Base-by-base conservation (phyloP, 1,140 invertebrate species). In the Melanaphis sacchari region DNA sequence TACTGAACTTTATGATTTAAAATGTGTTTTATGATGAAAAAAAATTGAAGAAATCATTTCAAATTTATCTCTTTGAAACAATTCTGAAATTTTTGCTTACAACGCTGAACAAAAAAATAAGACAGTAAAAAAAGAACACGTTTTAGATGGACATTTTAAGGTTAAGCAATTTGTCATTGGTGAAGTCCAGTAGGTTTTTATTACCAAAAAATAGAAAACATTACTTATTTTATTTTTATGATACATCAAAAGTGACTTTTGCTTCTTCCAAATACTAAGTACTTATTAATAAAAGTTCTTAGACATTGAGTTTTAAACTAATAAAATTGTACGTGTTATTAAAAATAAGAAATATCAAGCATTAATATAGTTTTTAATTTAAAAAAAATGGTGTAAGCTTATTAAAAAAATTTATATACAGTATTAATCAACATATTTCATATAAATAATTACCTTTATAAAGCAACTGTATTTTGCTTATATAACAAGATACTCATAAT, bases 181-280 rank as follows among this genome's bases (percentile, higher is more conserved):
- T 36, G 43, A 88, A 46, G 15, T 88, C 43, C 43, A 49, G 49
- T 49, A 88, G n/a, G 43, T 49, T 49, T 88, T 88, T 88, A 88
- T 38, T n/a, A 36, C 31, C 6, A 88, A 46, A 88, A 46, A 36
- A 88, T 31, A 49, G n/a, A 88, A 88, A n/a, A 49, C 18, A 88
- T 88, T 49, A 88, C 31, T 88, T 88, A 18, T n/a, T 88, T 88
- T 49, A 7, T 18, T 31, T 87, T 46, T 18, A 88, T 49, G 43
- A 88, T 88, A 49, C 85, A 88, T 88, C 43, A 88, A 88, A 88
- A 88, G 43, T 88, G 31, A 88, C 85, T 49, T 49, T 49, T 88
- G n/a, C 21, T 88, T 36, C 21, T 31, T 21, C 49, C 26, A 88
- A n/a, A 88, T 49, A 49, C 21, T 81, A 81, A 59, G 22, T 38